Conservation (phyloP, 2,888 invertebrate species). For the Uloborus plumipes region DNA sequence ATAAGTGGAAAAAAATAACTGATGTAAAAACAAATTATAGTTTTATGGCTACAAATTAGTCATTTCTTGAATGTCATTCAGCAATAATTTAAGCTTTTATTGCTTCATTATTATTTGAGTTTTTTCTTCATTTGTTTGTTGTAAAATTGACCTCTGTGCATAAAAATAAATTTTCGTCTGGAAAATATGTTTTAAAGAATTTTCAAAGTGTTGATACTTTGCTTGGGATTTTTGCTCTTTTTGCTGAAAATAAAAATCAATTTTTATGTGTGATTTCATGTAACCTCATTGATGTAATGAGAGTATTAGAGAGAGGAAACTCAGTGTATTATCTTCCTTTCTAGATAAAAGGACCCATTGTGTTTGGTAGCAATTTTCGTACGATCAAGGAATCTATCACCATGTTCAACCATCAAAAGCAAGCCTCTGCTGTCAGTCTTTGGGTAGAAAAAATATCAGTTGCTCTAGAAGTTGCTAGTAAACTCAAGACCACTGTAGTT, state of each 20-base stretch:
- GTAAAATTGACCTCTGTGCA: too few relatives aligned
- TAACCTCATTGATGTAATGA: not conserved
- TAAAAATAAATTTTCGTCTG: too few relatives aligned
- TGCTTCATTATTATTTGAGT: too few relatives aligned
- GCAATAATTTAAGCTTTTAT: too few relatives aligned
- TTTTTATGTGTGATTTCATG: not conserved
- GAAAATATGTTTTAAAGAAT: not conserved
- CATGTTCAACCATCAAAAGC: conserved; percentile 75
- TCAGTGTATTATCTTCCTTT: not conserved
- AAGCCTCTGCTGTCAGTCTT: conserved; percentile 74
- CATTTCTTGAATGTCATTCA: too few relatives aligned
- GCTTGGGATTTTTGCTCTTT: not conserved
- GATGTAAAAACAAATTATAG: too few relatives aligned
- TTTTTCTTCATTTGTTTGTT: too few relatives aligned
- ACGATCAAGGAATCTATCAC: conserved; percentile 75
- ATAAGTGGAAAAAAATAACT: too few relatives aligned
- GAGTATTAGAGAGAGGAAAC: too few relatives aligned
- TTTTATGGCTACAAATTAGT: too few relatives aligned
- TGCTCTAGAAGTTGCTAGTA: conserved; percentile 74
- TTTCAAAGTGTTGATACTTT: not conserved
- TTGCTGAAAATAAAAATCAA: too few relatives aligned
- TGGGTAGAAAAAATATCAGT: conserved; percentile 76
- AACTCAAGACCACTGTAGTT: conserved; percentile 74
- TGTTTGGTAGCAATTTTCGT: conserved; percentile 74
- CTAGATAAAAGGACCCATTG: conserved; percentile 70